Conservation (phyloP, 2,113 vertebrate species). For the Oreocharis arfaki region DNA sequence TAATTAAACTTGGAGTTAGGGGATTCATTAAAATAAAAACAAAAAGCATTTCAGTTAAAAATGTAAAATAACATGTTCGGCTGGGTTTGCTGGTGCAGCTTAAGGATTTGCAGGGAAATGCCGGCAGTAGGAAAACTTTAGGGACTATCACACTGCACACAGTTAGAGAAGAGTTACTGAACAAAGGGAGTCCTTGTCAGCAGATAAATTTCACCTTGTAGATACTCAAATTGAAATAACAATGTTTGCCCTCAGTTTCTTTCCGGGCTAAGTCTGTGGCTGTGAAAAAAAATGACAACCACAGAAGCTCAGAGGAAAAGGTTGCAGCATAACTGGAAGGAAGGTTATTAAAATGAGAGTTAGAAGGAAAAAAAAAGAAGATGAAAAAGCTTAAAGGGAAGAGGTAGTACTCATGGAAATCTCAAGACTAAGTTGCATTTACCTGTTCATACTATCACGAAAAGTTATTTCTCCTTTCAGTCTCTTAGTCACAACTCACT, state of each 20-base stretch:
- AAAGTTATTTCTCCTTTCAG: background rate
- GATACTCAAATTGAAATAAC: background rate
- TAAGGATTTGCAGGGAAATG: slow-evolving; percentile 37
- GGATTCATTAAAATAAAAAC: slow-evolving; percentile 65
- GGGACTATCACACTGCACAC: background rate
- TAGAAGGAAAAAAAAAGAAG: fast-evolving
- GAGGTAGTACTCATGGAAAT: background rate
- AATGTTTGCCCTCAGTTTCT: background rate
- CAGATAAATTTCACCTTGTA: background rate
- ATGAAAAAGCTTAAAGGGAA: background rate
- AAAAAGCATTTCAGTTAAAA: slow-evolving; percentile 55
- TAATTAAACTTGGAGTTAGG: slow-evolving; percentile 61
- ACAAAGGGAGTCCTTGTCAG: background rate
- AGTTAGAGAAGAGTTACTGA: background rate
- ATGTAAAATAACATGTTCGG: slow-evolving; percentile 2
- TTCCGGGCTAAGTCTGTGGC: background rate
- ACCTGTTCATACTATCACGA: background rate
- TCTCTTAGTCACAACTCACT: background rate
- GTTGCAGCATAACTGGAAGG: background rate
- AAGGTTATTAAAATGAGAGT: background rate
- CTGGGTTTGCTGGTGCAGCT: background rate
- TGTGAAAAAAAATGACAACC: background rate
- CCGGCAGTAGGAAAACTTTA: background rate
- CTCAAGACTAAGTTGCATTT: background rate
- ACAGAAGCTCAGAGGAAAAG: background rate